Percentiles rank a stretch among this genome's conserved stretches.
These are phyloP conservation scores for Pandemis heparana DNA, from an alignment of 2,888 invertebrate genomes.

Conservation along the genomic window DNA sequence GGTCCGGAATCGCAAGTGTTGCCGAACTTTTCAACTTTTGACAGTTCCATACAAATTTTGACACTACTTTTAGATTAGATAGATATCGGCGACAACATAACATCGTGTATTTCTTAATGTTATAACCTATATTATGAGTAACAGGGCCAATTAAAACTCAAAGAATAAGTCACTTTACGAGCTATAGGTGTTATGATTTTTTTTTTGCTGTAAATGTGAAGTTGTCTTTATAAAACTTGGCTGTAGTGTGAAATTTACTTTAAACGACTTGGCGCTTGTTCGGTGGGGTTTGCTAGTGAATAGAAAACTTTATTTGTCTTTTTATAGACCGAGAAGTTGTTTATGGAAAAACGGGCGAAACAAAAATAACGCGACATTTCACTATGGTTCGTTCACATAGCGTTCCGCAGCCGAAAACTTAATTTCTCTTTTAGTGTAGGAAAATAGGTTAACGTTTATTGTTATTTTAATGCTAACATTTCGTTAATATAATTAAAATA, in stretches of 20 bases:
- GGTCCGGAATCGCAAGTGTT: too few relatives aligned
- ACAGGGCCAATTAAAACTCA: background rate
- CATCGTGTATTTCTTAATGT: too few relatives aligned
- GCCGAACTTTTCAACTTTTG: too few relatives aligned
- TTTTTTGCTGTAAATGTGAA: too few relatives aligned
- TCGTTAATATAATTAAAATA: slow-evolving; percentile 57
- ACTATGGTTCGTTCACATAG: slow-evolving; percentile 31
- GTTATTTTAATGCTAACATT: slow-evolving; percentile 54
- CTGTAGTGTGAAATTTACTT: too few relatives aligned
- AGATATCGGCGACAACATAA: too few relatives aligned
- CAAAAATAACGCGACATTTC: slow-evolving; percentile 23
- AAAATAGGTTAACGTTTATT: slow-evolving; percentile 71
- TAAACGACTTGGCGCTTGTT: slow-evolving; percentile 14
- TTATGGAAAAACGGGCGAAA: slow-evolving; percentile 7
- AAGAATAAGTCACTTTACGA: too few relatives aligned
- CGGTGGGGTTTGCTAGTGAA: slow-evolving; percentile 10
- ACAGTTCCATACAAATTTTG: too few relatives aligned
- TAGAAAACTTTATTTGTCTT: background rate
- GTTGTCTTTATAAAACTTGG: too few relatives aligned
- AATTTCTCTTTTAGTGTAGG: slow-evolving; percentile 58
- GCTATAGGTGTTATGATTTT: too few relatives aligned
- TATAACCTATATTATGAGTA: too few relatives aligned
- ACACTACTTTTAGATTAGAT: too few relatives aligned
- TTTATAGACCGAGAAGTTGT: slow-evolving; percentile 14
- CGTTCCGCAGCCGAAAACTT: slow-evolving; percentile 53